Evolutionary conservation across 1,140 invertebrate genomes (phyloP).

Genomic region (Chlorops oryzae): DNA sequence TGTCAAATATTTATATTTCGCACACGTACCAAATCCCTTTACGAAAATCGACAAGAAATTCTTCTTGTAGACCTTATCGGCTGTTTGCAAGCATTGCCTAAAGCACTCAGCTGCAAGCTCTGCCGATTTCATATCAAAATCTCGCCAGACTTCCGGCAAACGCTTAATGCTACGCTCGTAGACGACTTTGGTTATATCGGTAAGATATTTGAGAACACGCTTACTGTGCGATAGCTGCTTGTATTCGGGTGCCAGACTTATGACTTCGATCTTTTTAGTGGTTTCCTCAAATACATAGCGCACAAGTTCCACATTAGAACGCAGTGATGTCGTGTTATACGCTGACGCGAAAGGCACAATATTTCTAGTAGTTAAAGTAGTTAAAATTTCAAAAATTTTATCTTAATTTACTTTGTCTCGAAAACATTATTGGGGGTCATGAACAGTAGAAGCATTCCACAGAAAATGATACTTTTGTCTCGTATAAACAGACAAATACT

Average conservation of each 20-base stretch:
- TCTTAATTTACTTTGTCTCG: too few species aligned
- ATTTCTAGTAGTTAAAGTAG: slow-evolving; percentile 26
- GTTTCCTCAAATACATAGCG: slow-evolving; percentile 31
- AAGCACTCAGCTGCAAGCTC: slow-evolving; percentile 53
- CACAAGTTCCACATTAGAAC: slow-evolving; percentile 30
- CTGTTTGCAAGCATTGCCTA: slow-evolving; percentile 50
- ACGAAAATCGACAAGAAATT: slow-evolving; percentile 50
- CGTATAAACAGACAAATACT: too few species aligned
- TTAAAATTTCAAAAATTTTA: too few species aligned
- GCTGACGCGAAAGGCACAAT: slow-evolving; percentile 33
- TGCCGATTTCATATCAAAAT: slow-evolving; percentile 49
- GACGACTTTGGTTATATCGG: slow-evolving; percentile 42
- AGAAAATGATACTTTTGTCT: too few species aligned
- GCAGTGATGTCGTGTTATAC: slow-evolving; percentile 22
- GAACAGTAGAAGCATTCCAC: too few species aligned
- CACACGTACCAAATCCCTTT: slow-evolving; percentile 47
- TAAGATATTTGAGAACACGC: slow-evolving; percentile 31
- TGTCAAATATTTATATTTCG: neutral
- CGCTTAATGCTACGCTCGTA: slow-evolving; percentile 46
- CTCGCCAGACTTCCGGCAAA: slow-evolving; percentile 28
- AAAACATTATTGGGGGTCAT: too few species aligned
- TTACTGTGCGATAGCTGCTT: slow-evolving; percentile 40
- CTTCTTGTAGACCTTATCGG: slow-evolving; percentile 45
- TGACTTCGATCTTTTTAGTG: slow-evolving; percentile 22
- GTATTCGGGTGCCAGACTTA: slow-evolving; percentile 36